phyloP scores from a whole-genome alignment of 2,797 vertebrate genomes.

The Esox masquinongy region DNA sequence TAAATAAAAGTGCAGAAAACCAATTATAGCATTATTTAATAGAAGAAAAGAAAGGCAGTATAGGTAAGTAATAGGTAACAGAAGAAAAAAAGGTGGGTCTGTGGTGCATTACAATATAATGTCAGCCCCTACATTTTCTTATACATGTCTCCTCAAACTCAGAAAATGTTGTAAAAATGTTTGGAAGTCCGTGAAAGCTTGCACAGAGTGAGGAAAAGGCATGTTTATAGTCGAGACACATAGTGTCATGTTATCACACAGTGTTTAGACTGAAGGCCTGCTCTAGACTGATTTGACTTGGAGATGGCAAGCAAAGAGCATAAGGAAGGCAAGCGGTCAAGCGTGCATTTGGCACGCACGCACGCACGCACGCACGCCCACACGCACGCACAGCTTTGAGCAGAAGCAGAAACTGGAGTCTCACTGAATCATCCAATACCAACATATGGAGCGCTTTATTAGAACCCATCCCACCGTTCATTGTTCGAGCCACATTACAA shows the following conservation, averaged over 20 bases:
- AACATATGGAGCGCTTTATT: constrained; percentile 27
- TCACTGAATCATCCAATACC: constrained; percentile 4
- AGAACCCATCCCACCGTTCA: constrained; percentile 18
- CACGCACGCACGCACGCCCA: not conserved
- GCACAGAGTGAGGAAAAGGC: not conserved
- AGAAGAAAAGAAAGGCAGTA: too few species aligned
- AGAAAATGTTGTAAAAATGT: not conserved
- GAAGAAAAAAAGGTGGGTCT: not conserved
- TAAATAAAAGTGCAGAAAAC: too few species aligned
- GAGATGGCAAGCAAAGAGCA: constrained; percentile 8
- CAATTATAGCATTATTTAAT: too few species aligned
- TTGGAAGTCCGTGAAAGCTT: not conserved
- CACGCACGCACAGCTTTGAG: constrained; percentile 8
- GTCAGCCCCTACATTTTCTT: not conserved
- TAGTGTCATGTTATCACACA: not conserved
- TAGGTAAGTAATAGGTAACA: too few species aligned
- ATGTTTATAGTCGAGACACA: not conserved
- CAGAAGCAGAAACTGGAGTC: not conserved
- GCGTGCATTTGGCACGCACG: not conserved
- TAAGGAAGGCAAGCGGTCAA: not conserved
- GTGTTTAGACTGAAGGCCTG: not conserved
- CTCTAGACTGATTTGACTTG: constrained; percentile 3
- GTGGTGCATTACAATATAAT: not conserved
- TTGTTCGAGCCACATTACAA: constrained; percentile 32
- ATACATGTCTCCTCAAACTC: not conserved